phyloP scores from a whole-genome alignment of 2,113 vertebrate genomes.

The Bungarus multicinctus region DNA sequence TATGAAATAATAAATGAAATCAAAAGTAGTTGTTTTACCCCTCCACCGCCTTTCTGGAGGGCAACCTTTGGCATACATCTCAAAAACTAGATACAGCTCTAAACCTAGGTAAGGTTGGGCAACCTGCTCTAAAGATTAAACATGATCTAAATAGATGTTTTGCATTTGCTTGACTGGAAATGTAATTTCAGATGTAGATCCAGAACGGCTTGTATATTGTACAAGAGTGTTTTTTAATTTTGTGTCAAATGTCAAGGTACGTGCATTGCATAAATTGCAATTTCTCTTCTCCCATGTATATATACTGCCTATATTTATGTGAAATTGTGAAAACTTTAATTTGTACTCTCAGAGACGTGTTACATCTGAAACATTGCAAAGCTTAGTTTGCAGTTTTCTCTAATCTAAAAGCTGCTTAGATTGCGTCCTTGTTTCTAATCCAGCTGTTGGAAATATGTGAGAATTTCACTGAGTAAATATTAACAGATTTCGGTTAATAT shows the following conservation, averaged over 20 bases:
- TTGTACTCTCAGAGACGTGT: not conserved
- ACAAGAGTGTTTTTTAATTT: not conserved
- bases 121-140: not conserved
- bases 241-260: not conserved
- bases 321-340: not conserved
- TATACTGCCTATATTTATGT: not conserved
- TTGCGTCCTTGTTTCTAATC: not conserved
- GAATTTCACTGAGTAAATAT: not conserved
- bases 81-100: not conserved
- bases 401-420: not conserved
- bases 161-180: not conserved
- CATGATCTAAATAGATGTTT: not conserved
- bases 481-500: not conserved
- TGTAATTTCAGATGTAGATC: not conserved
- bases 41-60: not conserved
- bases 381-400: not conserved
- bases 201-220: not conserved
- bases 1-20: not conserved
- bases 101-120: not conserved
- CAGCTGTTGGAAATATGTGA: not conserved
- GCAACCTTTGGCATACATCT: not conserved
- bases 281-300: not conserved
- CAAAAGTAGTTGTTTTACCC: not conserved
- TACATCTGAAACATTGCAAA: not conserved
- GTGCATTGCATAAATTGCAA: not conserved